Conservation (phyloP, 2,888 invertebrate species). For the Muscina levida region DNA sequence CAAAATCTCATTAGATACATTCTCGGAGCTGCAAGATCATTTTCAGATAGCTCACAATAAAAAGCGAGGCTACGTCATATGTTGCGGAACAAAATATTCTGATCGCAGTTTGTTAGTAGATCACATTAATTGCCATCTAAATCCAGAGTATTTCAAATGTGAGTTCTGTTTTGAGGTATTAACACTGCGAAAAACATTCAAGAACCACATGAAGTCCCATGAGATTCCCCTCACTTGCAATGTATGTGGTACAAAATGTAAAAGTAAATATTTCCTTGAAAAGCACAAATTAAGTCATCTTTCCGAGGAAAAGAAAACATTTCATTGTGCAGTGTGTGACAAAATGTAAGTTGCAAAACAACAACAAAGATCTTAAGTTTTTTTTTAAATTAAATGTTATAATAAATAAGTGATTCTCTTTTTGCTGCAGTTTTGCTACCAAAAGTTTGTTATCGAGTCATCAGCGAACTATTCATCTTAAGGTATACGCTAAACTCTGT, state of each 20-base stretch:
- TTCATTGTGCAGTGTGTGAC: conserved; percentile 69
- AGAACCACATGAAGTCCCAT: conserved; percentile 74
- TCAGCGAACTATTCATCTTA: conserved; percentile 72
- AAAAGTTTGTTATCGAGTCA: conserved; percentile 73
- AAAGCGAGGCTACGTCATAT: conserved; percentile 74
- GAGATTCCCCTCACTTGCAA: conserved; percentile 75
- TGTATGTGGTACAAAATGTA: conserved; percentile 75
- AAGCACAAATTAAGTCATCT: conserved; percentile 76
- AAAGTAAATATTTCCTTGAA: conserved; percentile 70
- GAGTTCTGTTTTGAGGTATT: conserved; percentile 73
- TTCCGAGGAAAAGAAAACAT: conserved; percentile 74
- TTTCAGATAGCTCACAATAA: conserved; percentile 64
- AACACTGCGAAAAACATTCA: conserved; percentile 73
- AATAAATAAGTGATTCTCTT: not conserved
- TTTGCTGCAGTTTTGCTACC: conserved; percentile 74
- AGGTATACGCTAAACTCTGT: conserved; percentile 75
- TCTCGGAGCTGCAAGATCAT: conserved; percentile 57
- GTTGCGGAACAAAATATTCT: conserved; percentile 76
- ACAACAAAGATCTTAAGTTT: too few species aligned
- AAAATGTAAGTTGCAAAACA: conserved; percentile 54
- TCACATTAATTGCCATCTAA: conserved; percentile 75
- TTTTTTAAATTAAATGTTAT: too few species aligned
- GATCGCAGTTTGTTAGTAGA: conserved; percentile 76
- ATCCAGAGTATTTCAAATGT: conserved; percentile 77
- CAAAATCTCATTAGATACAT: conserved; percentile 47